Base-by-base conservation (phyloP, 2,888 invertebrate genomes). In the Choristoneura rosaceana region DNA sequence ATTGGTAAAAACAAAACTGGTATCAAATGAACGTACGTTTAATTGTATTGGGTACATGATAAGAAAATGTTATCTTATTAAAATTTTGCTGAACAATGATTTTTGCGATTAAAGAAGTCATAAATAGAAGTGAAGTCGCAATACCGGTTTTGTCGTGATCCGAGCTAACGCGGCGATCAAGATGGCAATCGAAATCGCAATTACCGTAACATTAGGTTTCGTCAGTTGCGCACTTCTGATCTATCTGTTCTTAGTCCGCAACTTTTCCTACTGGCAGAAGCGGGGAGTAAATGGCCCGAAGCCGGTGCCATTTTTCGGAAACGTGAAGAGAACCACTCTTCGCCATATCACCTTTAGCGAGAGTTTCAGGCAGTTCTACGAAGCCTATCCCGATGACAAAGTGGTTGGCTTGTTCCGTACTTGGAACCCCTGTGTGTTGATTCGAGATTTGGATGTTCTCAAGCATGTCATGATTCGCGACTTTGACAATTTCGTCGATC, bases 381-480 rank as follows among this genome's bases (percentile, higher is more conserved):
- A 70, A 3, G 65, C 65, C 4, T 50, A 50, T 4, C 68, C 73
- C 34, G 55, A 61, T 5, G 65, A 59, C 12, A 69, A 75, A 45
- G 64, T 74, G 25, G 64, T 75, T 5, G 75, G 75, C 5, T 45
- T 75, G 7, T 71, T 65, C 64, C 69, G 75, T 50, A 59, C 59
- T 10, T 69, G 69, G 69, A 60, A 50, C 15, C 75, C 75, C 1
- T 3, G 55, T 9, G 47, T 75, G 15, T 8, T 75, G 8, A 63
- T 75, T 15, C 59, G 71, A 4, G 71, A 75, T 47, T 61, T 69
- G 15, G 75, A 75, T 0, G 25, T 74, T 5, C 50, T 75, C 14
- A 71, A 75, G 58, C 66, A 70, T 41, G 69, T 75, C 5, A 59
- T 75, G 63, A 69, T 75, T 38, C 69, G 67, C 14, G 75, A 75